Evolutionary conservation across 92 coral and sea anemone species (phyloP).

Genomic region (Porites evermanni): DNA sequence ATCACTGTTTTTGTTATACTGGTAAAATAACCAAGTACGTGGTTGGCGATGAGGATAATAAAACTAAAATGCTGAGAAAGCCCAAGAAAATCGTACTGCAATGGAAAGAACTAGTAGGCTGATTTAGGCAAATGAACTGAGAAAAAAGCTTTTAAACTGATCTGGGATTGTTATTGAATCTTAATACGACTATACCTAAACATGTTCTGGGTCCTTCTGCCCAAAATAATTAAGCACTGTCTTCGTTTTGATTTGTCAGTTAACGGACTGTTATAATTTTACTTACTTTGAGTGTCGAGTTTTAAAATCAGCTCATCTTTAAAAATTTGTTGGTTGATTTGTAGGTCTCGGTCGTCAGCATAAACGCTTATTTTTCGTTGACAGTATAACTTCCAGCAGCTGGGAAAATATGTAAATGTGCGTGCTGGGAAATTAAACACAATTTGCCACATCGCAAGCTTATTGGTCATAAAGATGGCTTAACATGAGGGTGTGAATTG

Average conservation of each 20-base stretch:
- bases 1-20: not conserved
- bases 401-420: constrained; percentile 42
- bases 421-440: constrained; percentile 23
- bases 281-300: not conserved
- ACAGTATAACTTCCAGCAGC: constrained; percentile 29
- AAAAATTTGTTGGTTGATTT: not conserved
- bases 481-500: constrained; percentile 21
- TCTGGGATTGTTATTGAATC: not conserved
- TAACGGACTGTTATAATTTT: not conserved
- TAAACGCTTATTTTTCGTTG: not conserved
- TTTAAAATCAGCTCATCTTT: not conserved
- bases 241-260: not conserved
- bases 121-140: not conserved
- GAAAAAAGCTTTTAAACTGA: not conserved
- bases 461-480: constrained; percentile 39
- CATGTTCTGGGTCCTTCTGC: not conserved
- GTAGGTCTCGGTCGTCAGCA: not conserved
- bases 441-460: constrained; percentile 15
- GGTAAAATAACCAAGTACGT: not conserved
- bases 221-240: not conserved
- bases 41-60: not conserved
- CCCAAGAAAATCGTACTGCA: not conserved
- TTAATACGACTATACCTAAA: not conserved
- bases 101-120: not conserved
- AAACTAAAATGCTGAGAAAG: not conserved